phyloP scores from a whole-genome alignment of 1,140 invertebrate genomes.

The Glossosoma conforme region DNA sequence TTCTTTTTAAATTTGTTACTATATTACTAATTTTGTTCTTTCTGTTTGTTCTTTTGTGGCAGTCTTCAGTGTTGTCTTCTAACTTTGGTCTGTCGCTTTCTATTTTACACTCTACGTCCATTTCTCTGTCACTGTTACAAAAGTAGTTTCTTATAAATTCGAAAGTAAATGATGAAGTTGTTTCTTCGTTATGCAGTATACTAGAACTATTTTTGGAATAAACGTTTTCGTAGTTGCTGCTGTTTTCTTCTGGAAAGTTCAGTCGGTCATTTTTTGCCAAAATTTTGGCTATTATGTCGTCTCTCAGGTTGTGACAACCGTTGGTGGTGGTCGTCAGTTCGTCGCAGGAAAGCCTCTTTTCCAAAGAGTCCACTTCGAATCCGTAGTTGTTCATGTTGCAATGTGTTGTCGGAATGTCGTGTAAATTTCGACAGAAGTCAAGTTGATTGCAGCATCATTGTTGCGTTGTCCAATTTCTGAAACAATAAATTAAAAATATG shows the following conservation, averaged over 20 bases:
- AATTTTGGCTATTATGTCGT: conserved; percentile 8
- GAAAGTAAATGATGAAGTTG: not conserved
- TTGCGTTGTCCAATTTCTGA: no score
- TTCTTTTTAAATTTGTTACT: conserved; percentile 1
- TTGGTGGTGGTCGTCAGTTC: no score
- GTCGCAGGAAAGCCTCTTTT: no score
- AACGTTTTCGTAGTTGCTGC: not conserved
- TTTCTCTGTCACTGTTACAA: conserved; percentile 1
- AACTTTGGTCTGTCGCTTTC: not conserved
- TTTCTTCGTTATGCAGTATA: not conserved
- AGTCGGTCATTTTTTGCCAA: conserved; percentile 4
- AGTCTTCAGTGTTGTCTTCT: conserved; percentile 1
- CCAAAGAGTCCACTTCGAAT: no score
- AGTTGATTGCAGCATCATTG: no score
- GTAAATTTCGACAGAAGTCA: no score
- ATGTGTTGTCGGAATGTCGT: no score
- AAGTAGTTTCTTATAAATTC: conserved; percentile 8
- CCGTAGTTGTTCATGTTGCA: no score
- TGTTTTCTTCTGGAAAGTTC: conserved; percentile 1
- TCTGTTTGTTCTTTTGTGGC: conserved; percentile 1
- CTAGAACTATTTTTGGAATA: conserved; percentile 1
- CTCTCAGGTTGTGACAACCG: no score
- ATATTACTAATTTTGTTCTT: not conserved
- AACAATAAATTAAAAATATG: no score
- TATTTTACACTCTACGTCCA: conserved; percentile 7